Conservation (phyloP, 2,888 invertebrate genomes). For the Sycophila texana region DNA sequence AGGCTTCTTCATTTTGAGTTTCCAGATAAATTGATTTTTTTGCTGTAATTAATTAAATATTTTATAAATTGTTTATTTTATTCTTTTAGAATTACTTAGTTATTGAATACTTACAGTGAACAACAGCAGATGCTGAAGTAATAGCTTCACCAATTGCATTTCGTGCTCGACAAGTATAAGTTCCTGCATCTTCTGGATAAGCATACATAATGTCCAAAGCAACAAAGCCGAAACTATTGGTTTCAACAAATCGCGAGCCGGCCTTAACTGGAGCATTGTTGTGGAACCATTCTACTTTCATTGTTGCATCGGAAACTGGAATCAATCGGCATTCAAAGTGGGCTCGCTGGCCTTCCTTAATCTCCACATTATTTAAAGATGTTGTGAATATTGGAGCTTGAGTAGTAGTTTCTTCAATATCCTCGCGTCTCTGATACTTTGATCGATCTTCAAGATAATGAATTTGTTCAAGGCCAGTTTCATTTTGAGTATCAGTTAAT, state of each 20-base stretch:
- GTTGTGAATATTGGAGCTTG: conserved; percentile 96
- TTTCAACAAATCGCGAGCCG: conserved; percentile 96
- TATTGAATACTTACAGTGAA: conserved; percentile 82
- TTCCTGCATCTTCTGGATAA: conserved; percentile 96
- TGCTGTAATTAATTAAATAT: conserved; percentile 69
- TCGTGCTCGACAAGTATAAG: conserved; percentile 94
- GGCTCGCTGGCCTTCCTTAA: conserved; percentile 95
- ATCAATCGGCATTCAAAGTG: conserved; percentile 96
- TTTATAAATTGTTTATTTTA: conserved; percentile 14
- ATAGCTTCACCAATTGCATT: conserved; percentile 95
- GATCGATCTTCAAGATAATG: conserved; percentile 91
- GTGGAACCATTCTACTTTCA: conserved; percentile 97
- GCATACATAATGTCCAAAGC: conserved; percentile 97
- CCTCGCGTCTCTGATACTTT: conserved; percentile 85
- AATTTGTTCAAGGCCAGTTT: conserved; percentile 91
- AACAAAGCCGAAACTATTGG: conserved; percentile 98
- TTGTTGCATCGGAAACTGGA: conserved; percentile 93
- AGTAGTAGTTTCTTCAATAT: conserved; percentile 88
- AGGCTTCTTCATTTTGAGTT: conserved; percentile 91
- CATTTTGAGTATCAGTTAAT: conserved; percentile 90
- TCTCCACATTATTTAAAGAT: conserved; percentile 92
- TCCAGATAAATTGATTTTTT: conserved; percentile 91
- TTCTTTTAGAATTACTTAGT: conserved; percentile 13
- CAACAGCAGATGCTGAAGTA: conserved; percentile 90
- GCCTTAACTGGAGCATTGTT: conserved; percentile 93